A percentile compares a stretch with the other conserved stretches of the same genome.
Conservation (phyloP, 2,113 vertebrate genomes). For the Chelonoidis abingdonii region DNA sequence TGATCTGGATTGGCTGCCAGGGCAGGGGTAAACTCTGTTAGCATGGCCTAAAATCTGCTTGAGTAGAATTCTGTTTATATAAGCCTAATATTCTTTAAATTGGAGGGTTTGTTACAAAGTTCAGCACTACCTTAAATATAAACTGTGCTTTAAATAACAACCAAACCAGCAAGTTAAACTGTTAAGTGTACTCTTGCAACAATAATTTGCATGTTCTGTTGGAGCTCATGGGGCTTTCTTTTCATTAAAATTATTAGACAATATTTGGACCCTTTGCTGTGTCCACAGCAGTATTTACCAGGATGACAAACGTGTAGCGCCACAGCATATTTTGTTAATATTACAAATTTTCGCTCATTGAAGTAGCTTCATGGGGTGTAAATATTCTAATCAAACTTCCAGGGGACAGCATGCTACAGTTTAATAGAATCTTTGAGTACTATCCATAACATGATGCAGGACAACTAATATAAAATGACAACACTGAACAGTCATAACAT, state of each 20-base stretch:
- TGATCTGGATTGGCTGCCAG: background rate
- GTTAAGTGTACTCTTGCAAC: background rate
- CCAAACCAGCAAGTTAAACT: background rate
- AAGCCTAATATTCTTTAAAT: background rate
- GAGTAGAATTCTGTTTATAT: background rate
- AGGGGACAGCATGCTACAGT: background rate
- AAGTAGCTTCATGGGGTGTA: background rate
- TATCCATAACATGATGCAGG: background rate
- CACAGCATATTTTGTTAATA: background rate
- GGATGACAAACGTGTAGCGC: background rate
- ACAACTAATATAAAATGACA: fast-evolving
- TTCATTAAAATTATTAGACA: background rate
- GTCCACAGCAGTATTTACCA: background rate
- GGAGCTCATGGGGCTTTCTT: background rate
- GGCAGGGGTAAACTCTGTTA: background rate
- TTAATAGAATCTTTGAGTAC: fast-evolving
- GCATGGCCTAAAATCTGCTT: background rate
- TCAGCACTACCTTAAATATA: background rate
- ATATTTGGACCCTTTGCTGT: background rate
- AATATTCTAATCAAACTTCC: background rate
- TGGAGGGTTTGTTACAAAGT: background rate
- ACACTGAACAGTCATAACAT: background rate
- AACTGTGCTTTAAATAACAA: background rate
- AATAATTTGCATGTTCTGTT: background rate
- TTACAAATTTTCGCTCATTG: background rate